Evolutionary conservation across 2,888 invertebrate species (phyloP).

Genomic region (Rhorus exstirpatorius): DNA sequence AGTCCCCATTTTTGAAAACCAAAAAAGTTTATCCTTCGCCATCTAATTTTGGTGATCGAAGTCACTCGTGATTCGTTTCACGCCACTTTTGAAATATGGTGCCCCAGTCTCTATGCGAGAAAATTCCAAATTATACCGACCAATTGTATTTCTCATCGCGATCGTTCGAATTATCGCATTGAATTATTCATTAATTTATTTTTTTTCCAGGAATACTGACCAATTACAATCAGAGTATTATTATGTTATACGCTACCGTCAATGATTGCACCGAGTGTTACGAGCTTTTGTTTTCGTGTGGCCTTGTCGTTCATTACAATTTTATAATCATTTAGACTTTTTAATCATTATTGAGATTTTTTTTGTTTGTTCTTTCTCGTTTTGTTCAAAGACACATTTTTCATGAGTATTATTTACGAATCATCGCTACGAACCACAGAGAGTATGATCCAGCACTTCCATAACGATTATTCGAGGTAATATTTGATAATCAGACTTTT

Average conservation of each 20-base stretch:
- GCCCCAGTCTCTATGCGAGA: not conserved
- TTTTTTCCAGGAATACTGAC: conserved; percentile 50
- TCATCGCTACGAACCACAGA: conserved; percentile 45
- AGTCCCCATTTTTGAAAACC: too few species aligned
- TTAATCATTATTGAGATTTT: conserved; percentile 34
- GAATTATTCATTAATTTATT: not conserved
- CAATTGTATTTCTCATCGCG: conserved; percentile 7
- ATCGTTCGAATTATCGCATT: not conserved
- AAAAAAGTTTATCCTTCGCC: not conserved
- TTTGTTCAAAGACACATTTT: conserved; percentile 58
- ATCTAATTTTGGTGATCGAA: not conserved
- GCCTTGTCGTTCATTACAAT: conserved; percentile 2
- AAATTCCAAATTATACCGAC: not conserved
- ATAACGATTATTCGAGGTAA: conserved; percentile 59
- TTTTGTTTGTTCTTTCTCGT: conserved; percentile 47
- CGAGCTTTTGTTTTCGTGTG: conserved; percentile 16
- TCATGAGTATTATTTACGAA: conserved; percentile 63
- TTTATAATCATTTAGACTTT: conserved; percentile 12
- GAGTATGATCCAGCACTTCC: conserved; percentile 47
- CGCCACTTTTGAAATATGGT: not conserved
- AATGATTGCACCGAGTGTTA: conserved; percentile 17
- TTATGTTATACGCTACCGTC: conserved; percentile 14
- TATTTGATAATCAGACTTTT: conserved; percentile 27
- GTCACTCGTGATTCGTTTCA: not conserved
- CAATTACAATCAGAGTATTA: conserved; percentile 35